Evolutionary conservation across 2,113 vertebrate genomes (phyloP), one percentile per base, ranked within the genome.

Genomic region (Cottus gobio): DNA sequence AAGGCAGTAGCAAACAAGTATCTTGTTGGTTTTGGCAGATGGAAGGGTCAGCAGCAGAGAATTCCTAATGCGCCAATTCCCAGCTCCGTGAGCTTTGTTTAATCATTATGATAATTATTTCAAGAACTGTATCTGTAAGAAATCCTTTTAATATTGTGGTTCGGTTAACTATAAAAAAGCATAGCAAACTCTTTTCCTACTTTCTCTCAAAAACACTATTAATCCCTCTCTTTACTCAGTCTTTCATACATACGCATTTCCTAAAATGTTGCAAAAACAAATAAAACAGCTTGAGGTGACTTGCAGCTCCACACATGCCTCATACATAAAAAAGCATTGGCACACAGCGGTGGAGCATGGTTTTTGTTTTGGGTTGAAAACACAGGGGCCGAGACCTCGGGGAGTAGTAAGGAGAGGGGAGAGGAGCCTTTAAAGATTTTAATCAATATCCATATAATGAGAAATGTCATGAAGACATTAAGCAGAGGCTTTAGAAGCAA

Each of bases 11-110:
- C 65, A 84, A 71, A 75, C 2, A 2, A 63, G 68, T 11, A 63
- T 34, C 87, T 71, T 89, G 85, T 94, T 93, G 75, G 73, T 80
- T 86, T 89, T 92, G 87, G 85, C 82, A 73, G 77, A 84, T 77
- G 63, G 26, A 75, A 7, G 28, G 39, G 48, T 81, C 61, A 39
- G 37, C 42, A 70, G 22, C 15, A 31, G 71, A 37, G 22, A 71
- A 75, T 70, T 68, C 22, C 16, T 75, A 52, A 58, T 83, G 39
- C 71, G 42, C 52, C 69, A 62, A 52, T 82, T 90, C 58, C 74
- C 65, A 82, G 57, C 26, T 60, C 20, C 10, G 0, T 56, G 18
- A 52, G 50, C 1, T 67, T 28, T 58, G 48, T 57, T 75, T 65
- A n/a, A 75, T 37, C 9, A 48, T 70, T 20, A 18, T 44, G 7